Conservation (phyloP, 35 echinoderm and acorn worm genomes). For the Stichopus chloronotus region DNA sequence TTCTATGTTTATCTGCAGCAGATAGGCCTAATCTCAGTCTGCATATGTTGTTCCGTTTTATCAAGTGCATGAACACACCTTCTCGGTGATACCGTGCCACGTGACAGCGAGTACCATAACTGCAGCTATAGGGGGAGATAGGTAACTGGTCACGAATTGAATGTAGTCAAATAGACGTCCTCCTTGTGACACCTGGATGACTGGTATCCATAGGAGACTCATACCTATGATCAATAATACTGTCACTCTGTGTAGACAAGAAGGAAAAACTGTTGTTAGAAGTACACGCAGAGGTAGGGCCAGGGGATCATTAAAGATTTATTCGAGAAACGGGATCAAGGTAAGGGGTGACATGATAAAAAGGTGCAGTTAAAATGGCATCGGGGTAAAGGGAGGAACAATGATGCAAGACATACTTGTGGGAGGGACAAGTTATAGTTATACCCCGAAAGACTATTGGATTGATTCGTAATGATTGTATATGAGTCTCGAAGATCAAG, state of each 20-base stretch:
- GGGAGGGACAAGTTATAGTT: too few relatives aligned
- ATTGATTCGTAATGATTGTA: too few relatives aligned
- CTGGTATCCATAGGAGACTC: constrained; percentile 66
- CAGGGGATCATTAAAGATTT: neutral
- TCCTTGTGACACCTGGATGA: constrained; percentile 65
- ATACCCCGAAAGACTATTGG: too few relatives aligned
- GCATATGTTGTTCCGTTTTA: too few relatives aligned
- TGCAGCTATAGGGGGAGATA: constrained; percentile 58
- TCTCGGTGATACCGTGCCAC: constrained; percentile 59
- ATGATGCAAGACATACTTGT: too few relatives aligned
- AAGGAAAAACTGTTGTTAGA: neutral
- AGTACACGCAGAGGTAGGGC: neutral
- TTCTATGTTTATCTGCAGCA: too few relatives aligned
- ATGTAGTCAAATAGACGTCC: constrained; percentile 71
- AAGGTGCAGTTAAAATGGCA: too few relatives aligned
- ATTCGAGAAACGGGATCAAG: too few relatives aligned
- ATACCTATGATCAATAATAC: constrained; percentile 53
- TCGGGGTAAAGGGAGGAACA: too few relatives aligned
- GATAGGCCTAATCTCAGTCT: too few relatives aligned
- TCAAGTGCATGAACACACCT: constrained; percentile 19
- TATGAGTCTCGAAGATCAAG: too few relatives aligned
- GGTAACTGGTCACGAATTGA: constrained; percentile 65
- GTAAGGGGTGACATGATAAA: too few relatives aligned
- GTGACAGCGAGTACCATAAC: constrained; percentile 53
- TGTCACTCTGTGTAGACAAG: constrained; percentile 11